Base-by-base conservation (phyloP, 2,797 vertebrate genomes). In the Sibirionetta formosa region DNA sequence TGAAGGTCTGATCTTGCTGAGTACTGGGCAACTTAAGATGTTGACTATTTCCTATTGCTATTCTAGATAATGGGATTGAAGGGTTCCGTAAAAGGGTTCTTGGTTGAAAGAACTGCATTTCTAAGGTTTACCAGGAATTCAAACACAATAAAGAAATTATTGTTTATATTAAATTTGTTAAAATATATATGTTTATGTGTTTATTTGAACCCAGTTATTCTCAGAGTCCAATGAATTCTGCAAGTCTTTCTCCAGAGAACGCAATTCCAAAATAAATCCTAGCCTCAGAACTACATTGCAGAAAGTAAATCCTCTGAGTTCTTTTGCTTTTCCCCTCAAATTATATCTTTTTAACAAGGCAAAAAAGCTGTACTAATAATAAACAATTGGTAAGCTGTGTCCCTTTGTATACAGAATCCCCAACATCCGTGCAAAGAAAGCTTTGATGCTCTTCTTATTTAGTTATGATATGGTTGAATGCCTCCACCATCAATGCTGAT, bases 151-250 rank as follows among this genome's bases (percentile, higher is more conserved):
- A 86, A 69, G 5, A 51, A 44, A 1, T 26, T 31, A 6, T 51
- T 44, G 29, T 60, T 85, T 44, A 48, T 5, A 33, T 76, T 57
- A 31, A 2, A 13, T 35, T 38, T 86, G 13, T 58, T 87, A 4
- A 38, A 84, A 69, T 15, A 53, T 19, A 38, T 6, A 48, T 48
- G 22, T 48, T 22, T 48, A 23, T 12, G 3, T 19, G 23, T 77
- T 6, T 57, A 48, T 42, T 83, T 82, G 8, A 44, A 78, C 29
- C 82, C 33, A 60, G 18, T 60, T 88, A 24, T 86, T 75, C 13
- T 75, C 16, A 73, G 46, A 80, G 29, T 3, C 5, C 1, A 27
- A 29, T 22, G 17, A 44, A 24, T 7, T 27, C 20, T 2, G 0
- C 17, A 79, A 80, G 51, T 58, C 26, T 75, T 8, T 82, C 4